Evolutionary conservation across 2,888 invertebrate species (phyloP).

Genomic region (Rotaria magnacalcarata): DNA sequence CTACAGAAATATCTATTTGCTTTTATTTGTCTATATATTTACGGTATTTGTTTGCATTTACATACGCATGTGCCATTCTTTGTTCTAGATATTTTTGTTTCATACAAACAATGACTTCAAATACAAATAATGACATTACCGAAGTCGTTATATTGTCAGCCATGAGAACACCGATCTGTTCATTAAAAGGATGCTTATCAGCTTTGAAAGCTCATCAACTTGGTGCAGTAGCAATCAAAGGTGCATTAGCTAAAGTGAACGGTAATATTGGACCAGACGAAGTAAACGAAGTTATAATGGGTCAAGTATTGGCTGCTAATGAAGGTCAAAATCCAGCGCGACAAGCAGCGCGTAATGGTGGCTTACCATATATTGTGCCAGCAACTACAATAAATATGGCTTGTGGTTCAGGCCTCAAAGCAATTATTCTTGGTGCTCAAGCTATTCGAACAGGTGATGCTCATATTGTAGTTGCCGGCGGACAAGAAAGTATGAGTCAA

Average conservation of each 20-base stretch:
- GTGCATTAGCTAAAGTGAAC: slow-evolving; percentile 61
- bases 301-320: slow-evolving; percentile 66
- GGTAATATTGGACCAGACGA: slow-evolving; percentile 56
- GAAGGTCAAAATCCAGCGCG: slow-evolving; percentile 73
- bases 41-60: too few species aligned
- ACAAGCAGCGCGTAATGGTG: slow-evolving; percentile 60
- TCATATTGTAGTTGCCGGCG: slow-evolving; percentile 70
- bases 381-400: slow-evolving; percentile 73
- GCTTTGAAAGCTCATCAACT: slow-evolving; percentile 69
- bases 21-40: too few species aligned
- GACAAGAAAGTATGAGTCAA: slow-evolving; percentile 77
- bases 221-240: slow-evolving; percentile 69
- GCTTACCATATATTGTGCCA: slow-evolving; percentile 60
- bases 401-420: slow-evolving; percentile 73
- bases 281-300: slow-evolving; percentile 75
- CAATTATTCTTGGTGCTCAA: slow-evolving; percentile 68
- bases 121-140: not conserved
- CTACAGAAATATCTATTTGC: too few species aligned
- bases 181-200: slow-evolving; percentile 63
- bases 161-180: slow-evolving; percentile 52
- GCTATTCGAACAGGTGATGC: slow-evolving; percentile 69
- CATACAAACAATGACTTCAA: not conserved
- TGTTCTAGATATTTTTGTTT: not conserved
- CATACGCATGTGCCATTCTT: not conserved
- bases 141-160: slow-evolving; percentile 55